Conservation (phyloP, 2,888 invertebrate genomes). For the Chloromyia formosa region DNA sequence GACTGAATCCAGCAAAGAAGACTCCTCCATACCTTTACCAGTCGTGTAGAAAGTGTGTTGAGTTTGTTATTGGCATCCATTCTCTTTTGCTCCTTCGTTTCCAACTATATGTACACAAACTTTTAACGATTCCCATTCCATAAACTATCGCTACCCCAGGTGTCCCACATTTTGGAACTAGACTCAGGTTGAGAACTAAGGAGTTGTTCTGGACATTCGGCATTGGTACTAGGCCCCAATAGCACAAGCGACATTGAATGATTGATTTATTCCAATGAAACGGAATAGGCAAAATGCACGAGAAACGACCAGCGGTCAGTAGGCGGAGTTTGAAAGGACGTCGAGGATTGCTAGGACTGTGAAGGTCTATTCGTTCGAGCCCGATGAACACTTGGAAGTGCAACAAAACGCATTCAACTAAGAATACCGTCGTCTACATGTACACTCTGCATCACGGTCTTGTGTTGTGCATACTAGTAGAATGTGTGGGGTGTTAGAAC, state of each 20-base stretch:
- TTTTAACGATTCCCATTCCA: background rate
- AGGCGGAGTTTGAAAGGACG: conserved; percentile 48
- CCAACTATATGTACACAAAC: conserved; percentile 1
- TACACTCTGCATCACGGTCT: background rate
- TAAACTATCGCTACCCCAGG: conserved; percentile 13
- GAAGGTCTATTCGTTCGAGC: background rate
- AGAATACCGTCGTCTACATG: conserved; percentile 25
- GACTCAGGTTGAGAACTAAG: conserved; percentile 31
- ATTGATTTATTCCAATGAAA: conserved; percentile 51
- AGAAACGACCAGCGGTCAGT: conserved; percentile 48
- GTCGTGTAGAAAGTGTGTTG: background rate
- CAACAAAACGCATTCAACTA: conserved; percentile 19
- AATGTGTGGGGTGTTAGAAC: background rate
- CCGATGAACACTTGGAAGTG: conserved; percentile 7
- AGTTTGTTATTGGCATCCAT: background rate
- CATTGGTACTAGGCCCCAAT: conserved; percentile 24
- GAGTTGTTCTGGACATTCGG: background rate
- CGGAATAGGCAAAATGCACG: conserved; percentile 45
- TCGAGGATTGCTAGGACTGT: background rate
- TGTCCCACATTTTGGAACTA: conserved; percentile 32
- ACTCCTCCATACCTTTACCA: conserved; percentile 1
- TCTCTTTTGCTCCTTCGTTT: background rate
- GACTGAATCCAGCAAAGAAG: too few relatives aligned
- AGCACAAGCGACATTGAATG: conserved; percentile 49
- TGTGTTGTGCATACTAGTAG: background rate